Evolutionary conservation across 2,113 vertebrate genomes (phyloP).

Genomic region (Thamnaconus septentrionalis): DNA sequence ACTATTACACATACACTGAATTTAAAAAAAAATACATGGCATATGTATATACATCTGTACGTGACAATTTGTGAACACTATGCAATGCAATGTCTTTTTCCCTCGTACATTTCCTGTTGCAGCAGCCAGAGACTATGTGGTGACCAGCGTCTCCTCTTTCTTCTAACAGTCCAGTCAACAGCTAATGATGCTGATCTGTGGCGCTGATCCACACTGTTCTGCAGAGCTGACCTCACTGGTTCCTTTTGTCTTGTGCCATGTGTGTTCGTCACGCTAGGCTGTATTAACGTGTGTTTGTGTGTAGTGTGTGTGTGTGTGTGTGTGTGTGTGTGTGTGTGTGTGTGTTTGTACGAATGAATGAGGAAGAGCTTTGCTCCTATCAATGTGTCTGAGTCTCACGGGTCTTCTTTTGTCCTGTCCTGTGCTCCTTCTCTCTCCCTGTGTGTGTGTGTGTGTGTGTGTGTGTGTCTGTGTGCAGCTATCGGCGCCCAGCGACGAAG

Average conservation of each 20-base stretch:
- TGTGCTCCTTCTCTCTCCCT: conserved; percentile 56
- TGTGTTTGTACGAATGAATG: conserved; percentile 18
- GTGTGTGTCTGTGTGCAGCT: conserved; percentile 77
- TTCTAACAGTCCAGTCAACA: not conserved
- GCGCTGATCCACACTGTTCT: conserved; percentile 17
- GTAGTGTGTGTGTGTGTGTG: conserved; percentile 29
- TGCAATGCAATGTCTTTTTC: no score
- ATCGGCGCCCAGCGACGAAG: conserved; percentile 95
- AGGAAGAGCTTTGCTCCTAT: conserved; percentile 67
- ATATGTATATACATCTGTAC: no score
- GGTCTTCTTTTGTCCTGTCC: conserved; percentile 74
- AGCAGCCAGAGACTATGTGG: no score
- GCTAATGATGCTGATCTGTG: conserved; percentile 40
- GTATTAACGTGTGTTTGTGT: conserved; percentile 53
- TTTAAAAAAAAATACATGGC: no score
- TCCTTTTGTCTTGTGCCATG: conserved; percentile 74
- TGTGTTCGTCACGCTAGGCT: conserved; percentile 72
- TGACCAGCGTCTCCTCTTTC: not conserved
- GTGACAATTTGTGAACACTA: no score
- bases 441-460: conserved; percentile 8
- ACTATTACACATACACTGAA: no score
- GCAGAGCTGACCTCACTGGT: conserved; percentile 58
- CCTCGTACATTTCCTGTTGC: no score
- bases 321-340: conserved; percentile 24
- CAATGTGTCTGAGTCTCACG: conserved; percentile 74